Evolutionary conservation across 2,113 vertebrate species (phyloP).

Genomic region (Felis chaus): DNA sequence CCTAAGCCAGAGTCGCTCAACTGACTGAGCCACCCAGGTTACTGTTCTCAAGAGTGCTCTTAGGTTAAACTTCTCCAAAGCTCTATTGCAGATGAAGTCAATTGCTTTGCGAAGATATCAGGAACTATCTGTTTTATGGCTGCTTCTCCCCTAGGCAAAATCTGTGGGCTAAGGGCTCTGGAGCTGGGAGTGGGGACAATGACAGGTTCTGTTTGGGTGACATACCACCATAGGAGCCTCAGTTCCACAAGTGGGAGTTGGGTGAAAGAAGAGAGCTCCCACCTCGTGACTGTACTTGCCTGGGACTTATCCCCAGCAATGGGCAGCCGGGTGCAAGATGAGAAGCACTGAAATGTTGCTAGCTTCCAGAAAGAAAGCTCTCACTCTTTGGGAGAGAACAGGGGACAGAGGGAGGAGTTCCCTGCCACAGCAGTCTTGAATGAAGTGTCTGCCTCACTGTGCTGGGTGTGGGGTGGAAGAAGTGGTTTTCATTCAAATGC

Average conservation of each 20-base stretch:
- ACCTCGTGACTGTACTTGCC: neutral
- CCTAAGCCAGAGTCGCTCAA: no score
- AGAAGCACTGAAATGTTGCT: neutral
- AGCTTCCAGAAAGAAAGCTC: neutral
- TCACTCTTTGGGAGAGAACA: neutral
- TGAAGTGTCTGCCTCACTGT: neutral
- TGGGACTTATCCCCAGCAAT: neutral
- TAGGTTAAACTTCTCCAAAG: neutral
- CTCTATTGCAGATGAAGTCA: neutral
- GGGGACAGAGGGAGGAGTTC: neutral
- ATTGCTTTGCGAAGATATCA: neutral
- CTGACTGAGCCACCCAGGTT: no score
- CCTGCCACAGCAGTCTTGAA: neutral
- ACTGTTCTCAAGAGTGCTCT: neutral
- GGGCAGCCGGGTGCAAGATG: neutral
- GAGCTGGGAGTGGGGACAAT: neutral
- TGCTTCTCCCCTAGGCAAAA: neutral
- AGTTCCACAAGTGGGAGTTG: neutral
- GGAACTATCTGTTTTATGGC: neutral
- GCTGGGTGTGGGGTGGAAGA: neutral
- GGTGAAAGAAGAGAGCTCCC: neutral
- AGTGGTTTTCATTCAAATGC: neutral
- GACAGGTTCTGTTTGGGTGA: neutral
- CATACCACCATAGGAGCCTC: neutral
- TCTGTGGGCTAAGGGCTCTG: neutral